Percentiles rank a stretch among this genome's conserved stretches.
phyloP scores from a whole-genome alignment of 2,888 invertebrate genomes.

The Tillus elongatus region DNA sequence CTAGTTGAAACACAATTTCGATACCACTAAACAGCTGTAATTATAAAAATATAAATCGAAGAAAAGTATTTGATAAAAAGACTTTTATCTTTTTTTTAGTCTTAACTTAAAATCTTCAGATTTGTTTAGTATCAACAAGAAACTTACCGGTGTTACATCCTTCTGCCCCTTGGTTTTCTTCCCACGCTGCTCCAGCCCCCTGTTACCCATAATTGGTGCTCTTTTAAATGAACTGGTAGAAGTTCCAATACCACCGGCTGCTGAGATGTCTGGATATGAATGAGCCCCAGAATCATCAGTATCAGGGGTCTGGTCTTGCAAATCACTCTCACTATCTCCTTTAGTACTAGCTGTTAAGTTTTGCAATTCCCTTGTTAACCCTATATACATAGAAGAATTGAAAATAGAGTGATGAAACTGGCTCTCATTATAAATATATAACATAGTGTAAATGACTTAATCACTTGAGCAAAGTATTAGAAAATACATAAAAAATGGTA shows the following conservation, averaged over 20 bases:
- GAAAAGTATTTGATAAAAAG: too few species aligned
- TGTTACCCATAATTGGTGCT: slow-evolving; percentile 52
- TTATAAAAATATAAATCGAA: too few species aligned
- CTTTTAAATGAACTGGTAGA: slow-evolving; percentile 48
- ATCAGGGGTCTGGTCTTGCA: slow-evolving; percentile 62
- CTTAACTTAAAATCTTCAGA: too few species aligned
- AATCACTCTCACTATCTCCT: slow-evolving; percentile 59
- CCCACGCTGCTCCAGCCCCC: slow-evolving; percentile 52
- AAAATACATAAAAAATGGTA: too few species aligned
- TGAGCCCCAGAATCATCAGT: slow-evolving; percentile 60
- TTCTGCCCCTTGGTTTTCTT: slow-evolving; percentile 51
- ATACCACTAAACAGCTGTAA: too few species aligned
- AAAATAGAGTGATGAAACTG: slow-evolving; percentile 12
- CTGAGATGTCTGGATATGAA: slow-evolving; percentile 44
- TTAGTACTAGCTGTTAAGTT: slow-evolving; percentile 44
- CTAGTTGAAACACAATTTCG: too few species aligned
- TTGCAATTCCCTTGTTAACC: slow-evolving; percentile 43
- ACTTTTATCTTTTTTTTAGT: too few species aligned
- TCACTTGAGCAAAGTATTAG: too few species aligned
- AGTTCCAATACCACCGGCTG: slow-evolving; percentile 36
- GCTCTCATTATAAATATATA: too few species aligned
- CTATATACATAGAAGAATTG: slow-evolving; percentile 24
- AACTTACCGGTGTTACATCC: slow-evolving; percentile 31
- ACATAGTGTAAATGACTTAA: too few species aligned
- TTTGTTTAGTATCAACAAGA: too few species aligned